phyloP scores from a whole-genome alignment of 2,888 invertebrate species.

The Amiota mariae region DNA sequence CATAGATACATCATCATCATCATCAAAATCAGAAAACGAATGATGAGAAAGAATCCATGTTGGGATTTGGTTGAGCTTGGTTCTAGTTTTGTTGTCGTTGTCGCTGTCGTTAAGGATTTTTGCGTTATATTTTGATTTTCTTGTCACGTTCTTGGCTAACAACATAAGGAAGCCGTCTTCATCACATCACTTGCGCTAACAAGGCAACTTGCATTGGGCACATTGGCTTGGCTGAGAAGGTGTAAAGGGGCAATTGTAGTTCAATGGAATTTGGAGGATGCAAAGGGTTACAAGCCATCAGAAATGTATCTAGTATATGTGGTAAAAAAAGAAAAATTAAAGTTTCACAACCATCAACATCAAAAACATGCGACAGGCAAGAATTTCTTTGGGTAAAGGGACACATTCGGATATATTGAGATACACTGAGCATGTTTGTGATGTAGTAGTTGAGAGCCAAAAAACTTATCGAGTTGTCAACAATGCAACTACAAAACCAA shows the following conservation, averaged over 20 bases:
- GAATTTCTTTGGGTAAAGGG: too few relatives aligned
- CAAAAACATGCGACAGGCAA: constrained; percentile 22
- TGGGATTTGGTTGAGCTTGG: not conserved
- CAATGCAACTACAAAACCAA: too few relatives aligned
- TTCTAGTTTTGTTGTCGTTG: constrained; percentile 14
- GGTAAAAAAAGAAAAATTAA: too few relatives aligned
- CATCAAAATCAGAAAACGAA: not conserved
- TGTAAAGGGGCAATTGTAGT: constrained; percentile 1
- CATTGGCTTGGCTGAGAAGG: not conserved
- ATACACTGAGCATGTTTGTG: too few relatives aligned
- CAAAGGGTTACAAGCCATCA: not conserved
- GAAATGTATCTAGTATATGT: too few relatives aligned
- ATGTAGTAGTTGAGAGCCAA: too few relatives aligned
- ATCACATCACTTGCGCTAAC: not conserved
- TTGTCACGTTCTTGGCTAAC: constrained; percentile 67
- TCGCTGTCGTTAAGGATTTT: constrained; percentile 52
- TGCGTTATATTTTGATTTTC: constrained; percentile 64
- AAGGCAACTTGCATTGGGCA: too few relatives aligned
- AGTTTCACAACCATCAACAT: not conserved
- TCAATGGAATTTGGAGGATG: not conserved
- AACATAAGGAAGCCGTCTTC: constrained; percentile 66
- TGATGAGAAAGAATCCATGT: not conserved
- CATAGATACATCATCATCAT: too few relatives aligned
- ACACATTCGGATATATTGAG: too few relatives aligned
- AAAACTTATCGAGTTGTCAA: too few relatives aligned